Percentiles rank a stretch among this genome's conserved stretches.
Evolutionary conservation across 2,888 invertebrate genomes (phyloP).

Genomic region (Diploptera punctata): DNA sequence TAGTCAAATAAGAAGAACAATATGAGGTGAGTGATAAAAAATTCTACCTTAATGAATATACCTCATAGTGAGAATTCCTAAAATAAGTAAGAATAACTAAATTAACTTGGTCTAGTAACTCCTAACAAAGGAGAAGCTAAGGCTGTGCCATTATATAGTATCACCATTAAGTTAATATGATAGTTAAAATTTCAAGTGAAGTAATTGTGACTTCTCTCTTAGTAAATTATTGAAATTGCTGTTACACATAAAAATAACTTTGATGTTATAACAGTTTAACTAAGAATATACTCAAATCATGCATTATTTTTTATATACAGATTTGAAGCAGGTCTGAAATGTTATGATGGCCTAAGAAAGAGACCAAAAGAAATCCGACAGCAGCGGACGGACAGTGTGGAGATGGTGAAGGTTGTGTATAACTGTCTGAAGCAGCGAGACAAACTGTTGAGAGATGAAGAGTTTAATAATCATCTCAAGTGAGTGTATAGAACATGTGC

Average conservation of each 20-base stretch:
- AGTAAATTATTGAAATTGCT: neutral
- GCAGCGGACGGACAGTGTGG: constrained; percentile 57
- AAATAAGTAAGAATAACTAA: no score
- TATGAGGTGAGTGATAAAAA: no score
- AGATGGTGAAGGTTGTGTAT: constrained; percentile 64
- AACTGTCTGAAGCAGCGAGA: constrained; percentile 62
- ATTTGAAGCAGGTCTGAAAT: constrained; percentile 57
- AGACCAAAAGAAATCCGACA: constrained; percentile 56
- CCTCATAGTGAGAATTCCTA: no score
- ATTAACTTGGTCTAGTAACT: no score
- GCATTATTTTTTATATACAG: constrained; percentile 44
- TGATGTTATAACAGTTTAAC: neutral
- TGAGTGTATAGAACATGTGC: neutral
- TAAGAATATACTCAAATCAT: no score
- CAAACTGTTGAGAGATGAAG: constrained; percentile 54
- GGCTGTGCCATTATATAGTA: no score
- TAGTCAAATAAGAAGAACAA: no score
- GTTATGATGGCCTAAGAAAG: constrained; percentile 57
- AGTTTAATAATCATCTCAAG: neutral
- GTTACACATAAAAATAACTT: neutral
- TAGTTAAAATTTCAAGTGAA: no score
- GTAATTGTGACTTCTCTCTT: no score
- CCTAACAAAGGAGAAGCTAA: no score
- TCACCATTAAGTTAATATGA: no score
- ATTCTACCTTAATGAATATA: no score